Conservation (phyloP, 2,888 invertebrate genomes). For the Phanerotoma sp. region DNA sequence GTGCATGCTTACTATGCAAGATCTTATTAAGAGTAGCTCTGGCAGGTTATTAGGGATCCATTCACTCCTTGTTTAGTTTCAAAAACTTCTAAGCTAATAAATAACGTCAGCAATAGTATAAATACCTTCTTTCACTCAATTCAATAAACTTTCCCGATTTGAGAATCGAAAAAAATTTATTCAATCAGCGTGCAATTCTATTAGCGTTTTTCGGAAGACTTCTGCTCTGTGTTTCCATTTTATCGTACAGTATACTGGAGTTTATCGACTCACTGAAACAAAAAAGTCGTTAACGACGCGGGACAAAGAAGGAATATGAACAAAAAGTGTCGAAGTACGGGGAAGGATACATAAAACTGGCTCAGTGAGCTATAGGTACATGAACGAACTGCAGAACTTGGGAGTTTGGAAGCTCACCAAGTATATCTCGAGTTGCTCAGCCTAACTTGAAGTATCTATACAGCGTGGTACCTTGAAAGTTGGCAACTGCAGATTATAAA, state of each 20-base stretch:
- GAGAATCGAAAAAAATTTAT: not conserved
- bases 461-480: slow-evolving; percentile 36
- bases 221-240: not conserved
- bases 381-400: slow-evolving; percentile 37
- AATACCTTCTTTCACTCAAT: no score
- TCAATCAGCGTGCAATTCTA: slow-evolving; percentile 3
- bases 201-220: not conserved
- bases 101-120: no score
- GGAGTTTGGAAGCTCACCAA: slow-evolving; percentile 43
- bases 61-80: no score
- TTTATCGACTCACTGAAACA: not conserved
- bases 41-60: no score
- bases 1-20: no score
- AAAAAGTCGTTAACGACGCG: slow-evolving; percentile 7
- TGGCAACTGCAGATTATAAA: slow-evolving; percentile 40
- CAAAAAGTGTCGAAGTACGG: slow-evolving; percentile 3
- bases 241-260: not conserved
- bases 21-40: no score
- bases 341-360: not conserved
- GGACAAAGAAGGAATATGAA: slow-evolving; percentile 1
- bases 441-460: slow-evolving; percentile 26
- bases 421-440: slow-evolving; percentile 19
- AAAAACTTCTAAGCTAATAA: not conserved
- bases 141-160: no score
- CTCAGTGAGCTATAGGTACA: slow-evolving; percentile 14